These are phyloP conservation scores for Bembecia ichneumoniformis DNA, from an alignment of 2,888 invertebrate species.

Conservation along the genomic window DNA sequence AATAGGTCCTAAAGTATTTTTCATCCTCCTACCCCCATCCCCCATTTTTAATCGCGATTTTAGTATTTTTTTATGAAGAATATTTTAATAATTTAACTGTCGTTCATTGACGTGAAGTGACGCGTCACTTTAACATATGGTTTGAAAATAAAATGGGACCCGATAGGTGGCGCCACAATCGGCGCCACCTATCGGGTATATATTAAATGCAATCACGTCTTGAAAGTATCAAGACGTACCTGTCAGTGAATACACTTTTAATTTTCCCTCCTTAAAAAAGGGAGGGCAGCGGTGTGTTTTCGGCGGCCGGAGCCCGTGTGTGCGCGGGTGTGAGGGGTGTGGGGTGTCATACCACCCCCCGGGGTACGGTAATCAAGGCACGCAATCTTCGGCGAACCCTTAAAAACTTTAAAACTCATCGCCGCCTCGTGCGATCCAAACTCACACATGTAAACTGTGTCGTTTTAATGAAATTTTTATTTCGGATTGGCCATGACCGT, in stretches of 20 bases:
- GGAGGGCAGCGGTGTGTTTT: conserved; percentile 62
- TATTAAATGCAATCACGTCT: conserved; percentile 21
- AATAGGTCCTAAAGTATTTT: too few species aligned
- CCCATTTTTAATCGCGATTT: too few species aligned
- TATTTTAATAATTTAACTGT: too few species aligned
- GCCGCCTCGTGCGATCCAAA: conserved; percentile 41
- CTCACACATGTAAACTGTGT: conserved; percentile 23
- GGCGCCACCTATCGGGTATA: too few species aligned
- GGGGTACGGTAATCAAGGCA: conserved; percentile 73
- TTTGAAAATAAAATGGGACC: too few species aligned
- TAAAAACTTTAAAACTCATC: conserved; percentile 76
- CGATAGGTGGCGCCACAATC: too few species aligned
- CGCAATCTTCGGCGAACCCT: conserved; percentile 76
- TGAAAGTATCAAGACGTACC: conserved; percentile 49
- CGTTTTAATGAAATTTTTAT: neutral
- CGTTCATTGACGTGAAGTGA: too few species aligned
- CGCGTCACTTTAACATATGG: too few species aligned
- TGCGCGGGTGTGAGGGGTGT: conserved; percentile 44
- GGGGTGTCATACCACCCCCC: conserved; percentile 20
- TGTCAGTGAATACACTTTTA: conserved; percentile 53
- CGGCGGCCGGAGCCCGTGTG: conserved; percentile 45
- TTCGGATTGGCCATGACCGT: neutral
- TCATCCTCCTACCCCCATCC: too few species aligned
- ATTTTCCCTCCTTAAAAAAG: conserved; percentile 73
- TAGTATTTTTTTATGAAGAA: too few species aligned